These are phyloP conservation scores for Leucophenga montana DNA, from an alignment of 2,888 invertebrate genomes.

Conservation along the genomic window DNA sequence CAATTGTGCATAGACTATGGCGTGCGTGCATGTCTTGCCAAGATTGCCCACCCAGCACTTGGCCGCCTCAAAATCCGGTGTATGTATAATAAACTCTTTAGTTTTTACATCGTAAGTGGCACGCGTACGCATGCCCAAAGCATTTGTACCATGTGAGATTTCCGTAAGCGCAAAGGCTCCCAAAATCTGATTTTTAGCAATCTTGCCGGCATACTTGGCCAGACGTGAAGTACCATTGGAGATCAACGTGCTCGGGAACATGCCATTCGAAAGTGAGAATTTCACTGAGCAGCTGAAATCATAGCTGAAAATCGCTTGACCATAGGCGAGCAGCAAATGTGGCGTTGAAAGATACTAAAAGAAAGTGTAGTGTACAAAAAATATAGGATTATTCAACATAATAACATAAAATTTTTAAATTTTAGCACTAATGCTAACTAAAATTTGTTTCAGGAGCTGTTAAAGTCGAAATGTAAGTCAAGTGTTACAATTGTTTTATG, in stretches of 20 bases:
- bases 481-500: no score
- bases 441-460: no score
- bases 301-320: conserved; percentile 76
- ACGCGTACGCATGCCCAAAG: conserved; percentile 85
- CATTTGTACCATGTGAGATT: conserved; percentile 92
- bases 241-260: conserved; percentile 79
- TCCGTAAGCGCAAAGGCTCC: conserved; percentile 92
- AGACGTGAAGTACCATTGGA: conserved; percentile 80
- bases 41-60: conserved; percentile 83
- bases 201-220: conserved; percentile 74
- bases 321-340: conserved; percentile 74
- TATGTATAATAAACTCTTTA: conserved; percentile 82
- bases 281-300: conserved; percentile 79
- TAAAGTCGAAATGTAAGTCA: no score
- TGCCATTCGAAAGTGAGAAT: conserved; percentile 78
- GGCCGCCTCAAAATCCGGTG: conserved; percentile 85
- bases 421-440: no score
- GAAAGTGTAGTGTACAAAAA: neutral
- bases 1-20: conserved; percentile 90
- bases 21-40: conserved; percentile 89
- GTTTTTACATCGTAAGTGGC: conserved; percentile 85
- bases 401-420: no score
- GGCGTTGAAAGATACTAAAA: conserved; percentile 75
- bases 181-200: conserved; percentile 73
- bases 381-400: no score